A percentile compares a stretch with the other conserved stretches of the same genome.
Conservation (phyloP, 2,113 vertebrate genomes). For the Microcebus murinus region DNA sequence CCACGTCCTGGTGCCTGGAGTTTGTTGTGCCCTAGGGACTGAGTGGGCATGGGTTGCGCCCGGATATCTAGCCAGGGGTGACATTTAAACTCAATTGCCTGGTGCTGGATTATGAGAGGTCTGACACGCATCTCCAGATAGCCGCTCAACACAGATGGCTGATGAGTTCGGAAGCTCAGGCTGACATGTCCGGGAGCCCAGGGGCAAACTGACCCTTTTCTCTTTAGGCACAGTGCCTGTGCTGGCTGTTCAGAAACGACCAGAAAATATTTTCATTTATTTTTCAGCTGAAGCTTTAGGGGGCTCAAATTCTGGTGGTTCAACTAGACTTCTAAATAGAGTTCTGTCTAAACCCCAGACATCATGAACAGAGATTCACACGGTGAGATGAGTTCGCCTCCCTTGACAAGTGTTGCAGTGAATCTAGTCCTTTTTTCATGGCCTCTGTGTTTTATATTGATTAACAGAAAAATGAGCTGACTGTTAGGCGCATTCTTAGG, state of each 20-base stretch:
- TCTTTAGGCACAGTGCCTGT: neutral
- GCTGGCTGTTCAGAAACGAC: conserved; percentile 31
- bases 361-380: neutral
- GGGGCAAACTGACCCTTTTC: conserved; percentile 45
- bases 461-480: neutral
- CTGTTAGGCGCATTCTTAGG: neutral
- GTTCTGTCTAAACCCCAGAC: neutral
- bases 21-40: neutral
- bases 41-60: neutral
- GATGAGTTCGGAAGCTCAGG: conserved; percentile 42
- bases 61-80: fast-evolving
- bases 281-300: neutral
- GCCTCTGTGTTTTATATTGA: neutral
- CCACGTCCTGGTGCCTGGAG: neutral
- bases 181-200: conserved; percentile 45
- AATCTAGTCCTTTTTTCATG: neutral
- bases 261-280: conserved; percentile 24
- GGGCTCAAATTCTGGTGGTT: neutral
- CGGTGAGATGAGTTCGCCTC: neutral
- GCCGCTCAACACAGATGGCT: conserved; percentile 63
- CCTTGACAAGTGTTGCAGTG: neutral
- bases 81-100: conserved; percentile 46
- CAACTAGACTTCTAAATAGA: conserved; percentile 16
- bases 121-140: conserved; percentile 54
- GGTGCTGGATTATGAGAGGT: conserved; percentile 54